These are phyloP conservation scores for Willowsia nigromaculata DNA, from an alignment of 2,888 invertebrate species.

Conservation along the genomic window DNA sequence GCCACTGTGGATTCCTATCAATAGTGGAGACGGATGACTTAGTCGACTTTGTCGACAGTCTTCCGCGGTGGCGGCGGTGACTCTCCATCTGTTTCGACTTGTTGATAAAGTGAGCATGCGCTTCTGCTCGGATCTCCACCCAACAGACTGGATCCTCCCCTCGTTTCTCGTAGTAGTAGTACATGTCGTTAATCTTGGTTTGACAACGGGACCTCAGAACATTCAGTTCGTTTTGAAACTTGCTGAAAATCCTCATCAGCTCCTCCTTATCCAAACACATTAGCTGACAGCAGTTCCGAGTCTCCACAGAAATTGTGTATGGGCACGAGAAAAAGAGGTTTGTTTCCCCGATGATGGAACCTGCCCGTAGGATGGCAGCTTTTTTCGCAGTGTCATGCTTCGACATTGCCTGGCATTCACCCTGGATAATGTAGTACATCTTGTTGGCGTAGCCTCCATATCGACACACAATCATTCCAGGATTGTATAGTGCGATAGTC, in stretches of 20 bases:
- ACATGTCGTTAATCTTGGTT: constrained; percentile 50
- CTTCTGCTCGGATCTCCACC: constrained; percentile 61
- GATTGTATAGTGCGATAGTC: constrained; percentile 49
- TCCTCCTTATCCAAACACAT: constrained; percentile 71
- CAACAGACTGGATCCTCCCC: constrained; percentile 69
- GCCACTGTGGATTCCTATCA: constrained; percentile 29
- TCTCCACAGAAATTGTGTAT: constrained; percentile 66
- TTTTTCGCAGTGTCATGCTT: constrained; percentile 57
- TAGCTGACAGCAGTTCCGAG: constrained; percentile 70
- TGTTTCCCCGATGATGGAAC: constrained; percentile 74
- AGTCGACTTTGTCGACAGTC: not conserved
- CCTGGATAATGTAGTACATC: constrained; percentile 75
- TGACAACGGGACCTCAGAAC: constrained; percentile 60
- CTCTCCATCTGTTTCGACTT: not conserved
- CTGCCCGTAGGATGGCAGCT: constrained; percentile 70
- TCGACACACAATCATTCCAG: constrained; percentile 48
- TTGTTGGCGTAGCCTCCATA: constrained; percentile 63
- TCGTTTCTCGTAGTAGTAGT: constrained; percentile 51
- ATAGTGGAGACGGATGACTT: not conserved
- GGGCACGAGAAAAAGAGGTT: constrained; percentile 73
- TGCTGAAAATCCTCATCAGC: constrained; percentile 64
- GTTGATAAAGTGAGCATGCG: constrained; percentile 37
- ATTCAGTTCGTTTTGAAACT: constrained; percentile 56
- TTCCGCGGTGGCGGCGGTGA: too few relatives aligned
- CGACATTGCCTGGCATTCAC: constrained; percentile 69